Percentiles rank a stretch among this genome's conserved stretches.
Conservation (phyloP, 64 coral and sea anemone genomes). For the Stylophora pistillata region DNA sequence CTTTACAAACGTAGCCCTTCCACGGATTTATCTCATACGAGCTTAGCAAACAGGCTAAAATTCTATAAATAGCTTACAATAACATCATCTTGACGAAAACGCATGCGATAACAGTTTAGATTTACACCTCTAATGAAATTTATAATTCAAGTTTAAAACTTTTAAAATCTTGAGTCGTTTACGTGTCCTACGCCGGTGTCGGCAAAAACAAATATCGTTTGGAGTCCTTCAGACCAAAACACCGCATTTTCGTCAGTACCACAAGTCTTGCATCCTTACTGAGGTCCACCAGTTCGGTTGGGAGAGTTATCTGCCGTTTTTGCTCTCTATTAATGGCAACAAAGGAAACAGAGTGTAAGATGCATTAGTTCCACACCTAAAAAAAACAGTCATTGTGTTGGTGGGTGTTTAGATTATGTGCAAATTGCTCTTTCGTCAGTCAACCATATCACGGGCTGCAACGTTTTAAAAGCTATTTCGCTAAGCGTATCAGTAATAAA, state of each 20-base stretch:
- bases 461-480: too few species aligned
- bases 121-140: slow-evolving; percentile 49
- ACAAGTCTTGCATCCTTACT: background rate
- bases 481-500: too few species aligned
- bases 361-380: background rate
- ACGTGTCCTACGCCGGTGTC: background rate
- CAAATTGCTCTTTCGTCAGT: too few species aligned
- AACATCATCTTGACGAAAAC: slow-evolving; percentile 1
- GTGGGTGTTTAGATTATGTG: background rate
- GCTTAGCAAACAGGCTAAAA: background rate
- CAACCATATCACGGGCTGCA: too few species aligned
- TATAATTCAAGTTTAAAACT: background rate
- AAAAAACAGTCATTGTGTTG: background rate
- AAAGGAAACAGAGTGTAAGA: background rate
- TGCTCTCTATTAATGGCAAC: background rate
- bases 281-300: background rate
- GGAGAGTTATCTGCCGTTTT: background rate
- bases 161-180: background rate
- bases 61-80: slow-evolving; percentile 9
- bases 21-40: background rate
- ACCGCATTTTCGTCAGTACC: background rate
- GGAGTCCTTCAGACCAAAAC: background rate
- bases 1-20: background rate
- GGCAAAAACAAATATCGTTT: slow-evolving; percentile 1
- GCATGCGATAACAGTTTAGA: background rate